A percentile compares a stretch with the other conserved stretches of the same genome.
These are phyloP conservation scores for Chironex yamaguchii DNA, from an alignment of 30 jellyfish, hydroid and myxozoan genomes.

Conservation along the genomic window DNA sequence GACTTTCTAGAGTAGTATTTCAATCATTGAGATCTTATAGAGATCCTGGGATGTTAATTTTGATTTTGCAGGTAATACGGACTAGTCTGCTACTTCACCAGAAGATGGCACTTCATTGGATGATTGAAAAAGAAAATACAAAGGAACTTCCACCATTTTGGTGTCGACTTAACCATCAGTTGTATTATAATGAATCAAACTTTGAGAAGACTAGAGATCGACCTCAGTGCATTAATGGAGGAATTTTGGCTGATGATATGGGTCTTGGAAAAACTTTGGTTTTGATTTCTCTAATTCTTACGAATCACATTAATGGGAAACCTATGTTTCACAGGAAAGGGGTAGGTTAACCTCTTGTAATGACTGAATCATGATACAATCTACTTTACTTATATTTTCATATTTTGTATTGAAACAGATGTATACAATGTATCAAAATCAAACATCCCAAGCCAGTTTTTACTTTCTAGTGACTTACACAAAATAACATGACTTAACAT, in stretches of 20 bases:
- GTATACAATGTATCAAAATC: neutral
- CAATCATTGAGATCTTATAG: too few relatives aligned
- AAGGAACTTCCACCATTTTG: conserved; percentile 80
- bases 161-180: conserved; percentile 1
- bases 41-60: too few relatives aligned
- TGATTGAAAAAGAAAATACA: conserved; percentile 72
- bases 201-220: conserved; percentile 12
- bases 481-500: too few relatives aligned
- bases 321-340: conserved; percentile 63
- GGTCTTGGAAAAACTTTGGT: conserved; percentile 81
- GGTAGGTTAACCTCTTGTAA: too few relatives aligned
- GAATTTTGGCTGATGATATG: conserved; percentile 87
- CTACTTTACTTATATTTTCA: neutral
- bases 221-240: conserved; percentile 79
- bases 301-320: conserved; percentile 68
- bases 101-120: conserved; percentile 80
- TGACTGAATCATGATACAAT: too few relatives aligned
- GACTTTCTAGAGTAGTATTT: neutral
- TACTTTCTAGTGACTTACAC: too few relatives aligned
- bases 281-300: conserved; percentile 56
- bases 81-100: conserved; percentile 64
- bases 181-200: conserved; percentile 56
- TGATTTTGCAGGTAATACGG: conserved; percentile 57
- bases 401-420: neutral
- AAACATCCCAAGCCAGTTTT: too few relatives aligned